Percentiles rank a stretch among this genome's conserved stretches.
These are phyloP conservation scores for Hoplodrina ambigua DNA, from an alignment of 2,888 invertebrate genomes.

Conservation along the genomic window DNA sequence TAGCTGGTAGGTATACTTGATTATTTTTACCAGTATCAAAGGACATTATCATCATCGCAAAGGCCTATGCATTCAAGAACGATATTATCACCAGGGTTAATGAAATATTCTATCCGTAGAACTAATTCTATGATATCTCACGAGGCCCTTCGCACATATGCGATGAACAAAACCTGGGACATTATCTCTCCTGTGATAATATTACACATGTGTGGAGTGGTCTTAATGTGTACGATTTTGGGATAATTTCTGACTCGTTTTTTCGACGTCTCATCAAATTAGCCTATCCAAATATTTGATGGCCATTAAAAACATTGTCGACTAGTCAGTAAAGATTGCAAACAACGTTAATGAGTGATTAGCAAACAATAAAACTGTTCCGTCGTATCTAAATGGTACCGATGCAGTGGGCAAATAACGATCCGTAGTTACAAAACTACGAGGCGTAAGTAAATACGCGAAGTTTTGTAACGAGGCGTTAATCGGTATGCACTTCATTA, in stretches of 20 bases:
- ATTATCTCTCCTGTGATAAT: no score
- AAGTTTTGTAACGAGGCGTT: conserved; percentile 42
- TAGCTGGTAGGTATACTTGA: no score
- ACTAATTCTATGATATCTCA: no score
- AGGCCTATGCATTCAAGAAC: no score
- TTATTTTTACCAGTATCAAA: no score
- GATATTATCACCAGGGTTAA: no score
- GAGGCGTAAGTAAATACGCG: conserved; percentile 21
- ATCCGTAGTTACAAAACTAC: conserved; percentile 30
- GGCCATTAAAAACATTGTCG: conserved; percentile 20
- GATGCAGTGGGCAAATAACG: conserved; percentile 26
- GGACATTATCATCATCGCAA: no score
- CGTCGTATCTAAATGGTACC: conserved; percentile 46
- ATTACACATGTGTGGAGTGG: no score
- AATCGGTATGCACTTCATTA: conserved; percentile 52
- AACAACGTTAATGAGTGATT: conserved; percentile 54
- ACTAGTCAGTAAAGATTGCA: conserved; percentile 28
- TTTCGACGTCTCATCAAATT: not conserved
- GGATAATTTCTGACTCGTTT: not conserved
- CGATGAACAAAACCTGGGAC: no score
- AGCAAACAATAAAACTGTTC: conserved; percentile 44
- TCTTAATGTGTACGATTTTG: no score
- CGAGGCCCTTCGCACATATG: no score
- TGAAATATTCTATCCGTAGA: no score
- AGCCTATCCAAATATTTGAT: conserved; percentile 23